Percentiles rank a stretch among this genome's conserved stretches.
Evolutionary conservation across 2,113 vertebrate genomes (phyloP).

Genomic region (Leucoraja erinaceus): DNA sequence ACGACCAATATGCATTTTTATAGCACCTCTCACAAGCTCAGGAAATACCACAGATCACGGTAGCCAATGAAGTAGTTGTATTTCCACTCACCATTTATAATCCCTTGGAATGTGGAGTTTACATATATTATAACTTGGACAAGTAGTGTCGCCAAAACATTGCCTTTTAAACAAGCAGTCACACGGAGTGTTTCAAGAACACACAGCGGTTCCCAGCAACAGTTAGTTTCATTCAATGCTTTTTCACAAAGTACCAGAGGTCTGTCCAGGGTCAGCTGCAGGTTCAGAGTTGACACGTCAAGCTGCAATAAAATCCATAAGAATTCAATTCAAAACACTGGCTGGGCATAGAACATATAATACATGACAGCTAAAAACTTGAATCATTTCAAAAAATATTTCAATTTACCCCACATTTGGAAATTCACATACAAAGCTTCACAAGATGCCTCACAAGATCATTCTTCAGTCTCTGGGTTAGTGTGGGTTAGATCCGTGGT

Average conservation of each 20-base stretch:
- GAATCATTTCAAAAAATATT: too few relatives aligned
- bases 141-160: constrained; percentile 59
- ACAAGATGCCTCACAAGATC: too few relatives aligned
- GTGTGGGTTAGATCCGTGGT: too few relatives aligned
- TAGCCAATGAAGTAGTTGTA: not conserved
- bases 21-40: too few relatives aligned
- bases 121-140: constrained; percentile 75
- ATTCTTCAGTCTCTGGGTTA: too few relatives aligned
- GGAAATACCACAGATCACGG: not conserved
- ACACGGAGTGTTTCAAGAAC: constrained; percentile 68
- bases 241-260: constrained; percentile 57
- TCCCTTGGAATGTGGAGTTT: constrained; percentile 53
- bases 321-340: not conserved
- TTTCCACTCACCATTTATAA: constrained; percentile 58
- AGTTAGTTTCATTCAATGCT: constrained; percentile 49
- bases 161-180: constrained; percentile 59
- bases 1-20: too few relatives aligned
- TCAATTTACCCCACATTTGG: too few relatives aligned
- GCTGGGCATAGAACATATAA: not conserved
- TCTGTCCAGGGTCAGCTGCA: constrained; percentile 58
- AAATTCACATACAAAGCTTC: too few relatives aligned
- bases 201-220: constrained; percentile 62
- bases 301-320: constrained; percentile 52
- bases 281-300: constrained; percentile 40
- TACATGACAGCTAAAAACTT: too few relatives aligned